phyloP scores from a whole-genome alignment of 2,113 vertebrate genomes.

The Rallus limicola region DNA sequence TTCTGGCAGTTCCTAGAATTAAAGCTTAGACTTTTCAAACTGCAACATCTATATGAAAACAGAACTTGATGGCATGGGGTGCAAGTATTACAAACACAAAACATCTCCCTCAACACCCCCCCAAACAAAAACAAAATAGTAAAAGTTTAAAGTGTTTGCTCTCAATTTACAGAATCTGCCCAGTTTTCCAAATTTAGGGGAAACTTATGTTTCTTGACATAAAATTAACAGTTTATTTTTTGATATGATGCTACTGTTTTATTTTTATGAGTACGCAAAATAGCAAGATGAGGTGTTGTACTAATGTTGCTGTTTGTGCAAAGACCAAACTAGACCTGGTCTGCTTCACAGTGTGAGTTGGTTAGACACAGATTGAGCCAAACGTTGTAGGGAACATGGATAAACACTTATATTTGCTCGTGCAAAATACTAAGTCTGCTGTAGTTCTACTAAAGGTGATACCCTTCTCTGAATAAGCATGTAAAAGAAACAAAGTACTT shows the following conservation, averaged over 20 bases:
- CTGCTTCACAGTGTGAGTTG: not conserved
- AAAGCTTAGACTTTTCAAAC: not conserved
- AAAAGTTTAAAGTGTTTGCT: not conserved
- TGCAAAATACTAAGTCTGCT: not conserved
- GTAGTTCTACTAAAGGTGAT: not conserved
- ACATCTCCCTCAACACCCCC: accelerated
- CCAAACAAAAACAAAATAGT: not conserved
- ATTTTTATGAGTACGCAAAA: not conserved
- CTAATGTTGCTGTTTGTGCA: not conserved
- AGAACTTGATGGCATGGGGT: not conserved
- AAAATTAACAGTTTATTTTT: not conserved
- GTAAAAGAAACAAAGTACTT: not conserved
- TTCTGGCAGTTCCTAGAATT: not conserved
- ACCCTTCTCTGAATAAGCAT: not conserved
- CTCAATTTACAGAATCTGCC: not conserved
- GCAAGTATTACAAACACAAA: not conserved
- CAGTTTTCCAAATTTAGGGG: not conserved
- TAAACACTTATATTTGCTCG: not conserved
- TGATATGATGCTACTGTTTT: not conserved
- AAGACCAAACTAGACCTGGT: not conserved
- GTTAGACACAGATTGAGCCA: not conserved
- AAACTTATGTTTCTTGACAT: not conserved
- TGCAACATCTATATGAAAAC: not conserved
- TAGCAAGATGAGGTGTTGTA: not conserved
- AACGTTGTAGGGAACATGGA: not conserved